A percentile compares a stretch with the other conserved stretches of the same genome.
These are phyloP conservation scores for Muntiacus muntjak DNA, from an alignment of 2,113 vertebrate genomes.

Conservation along the genomic window DNA sequence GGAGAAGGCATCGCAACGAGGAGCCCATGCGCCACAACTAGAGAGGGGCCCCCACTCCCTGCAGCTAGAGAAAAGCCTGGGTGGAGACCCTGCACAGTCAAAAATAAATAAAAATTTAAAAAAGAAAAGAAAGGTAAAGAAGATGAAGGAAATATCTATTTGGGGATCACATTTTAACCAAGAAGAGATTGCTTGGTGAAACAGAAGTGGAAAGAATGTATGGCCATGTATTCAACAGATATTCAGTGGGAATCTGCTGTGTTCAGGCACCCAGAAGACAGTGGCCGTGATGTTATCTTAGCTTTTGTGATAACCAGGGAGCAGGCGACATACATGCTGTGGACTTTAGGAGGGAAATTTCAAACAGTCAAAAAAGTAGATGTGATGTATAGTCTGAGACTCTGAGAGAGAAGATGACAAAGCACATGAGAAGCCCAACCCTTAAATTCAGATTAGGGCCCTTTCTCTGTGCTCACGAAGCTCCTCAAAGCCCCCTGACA, in stretches of 20 bases:
- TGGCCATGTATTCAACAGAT: slow-evolving; percentile 22
- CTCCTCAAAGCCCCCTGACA: not conserved
- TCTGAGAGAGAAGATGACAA: not conserved
- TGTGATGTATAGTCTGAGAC: not conserved
- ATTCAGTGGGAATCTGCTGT: not conserved
- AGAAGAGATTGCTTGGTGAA: slow-evolving; percentile 3
- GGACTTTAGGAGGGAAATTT: not conserved
- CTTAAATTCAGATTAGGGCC: not conserved
- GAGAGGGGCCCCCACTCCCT: not conserved
- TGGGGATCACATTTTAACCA: slow-evolving; percentile 45
- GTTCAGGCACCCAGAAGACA: not conserved
- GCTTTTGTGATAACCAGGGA: not conserved
- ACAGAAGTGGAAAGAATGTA: not conserved
- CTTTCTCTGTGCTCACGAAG: not conserved
- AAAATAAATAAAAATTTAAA: not conserved
- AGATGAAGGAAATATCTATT: slow-evolving; percentile 19
- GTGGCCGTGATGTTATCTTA: not conserved
- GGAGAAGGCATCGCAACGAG: not conserved
- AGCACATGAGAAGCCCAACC: not conserved
- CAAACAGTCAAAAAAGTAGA: not conserved
- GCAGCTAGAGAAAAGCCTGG: not conserved
- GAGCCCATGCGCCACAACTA: rapidly evolving
- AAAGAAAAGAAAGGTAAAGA: not conserved
- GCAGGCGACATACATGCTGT: not conserved
- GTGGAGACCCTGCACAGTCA: not conserved